These are phyloP conservation scores for Xestobium rufovillosum DNA, from an alignment of 2,888 invertebrate species.

Conservation along the genomic window DNA sequence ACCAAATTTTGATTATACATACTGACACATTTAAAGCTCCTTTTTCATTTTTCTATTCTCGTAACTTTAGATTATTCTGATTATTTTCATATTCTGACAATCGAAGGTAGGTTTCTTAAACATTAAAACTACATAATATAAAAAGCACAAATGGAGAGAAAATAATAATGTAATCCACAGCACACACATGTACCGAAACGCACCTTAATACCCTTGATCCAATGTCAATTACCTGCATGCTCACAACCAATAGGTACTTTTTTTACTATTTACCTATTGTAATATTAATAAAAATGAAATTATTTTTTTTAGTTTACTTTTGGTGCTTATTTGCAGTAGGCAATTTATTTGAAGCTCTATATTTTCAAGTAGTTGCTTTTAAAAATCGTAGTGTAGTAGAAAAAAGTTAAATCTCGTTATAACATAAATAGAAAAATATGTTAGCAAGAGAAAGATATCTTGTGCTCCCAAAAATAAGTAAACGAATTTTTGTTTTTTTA, in stretches of 20 bases:
- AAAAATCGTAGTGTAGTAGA: slow-evolving; percentile 8
- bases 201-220: slow-evolving; percentile 18
- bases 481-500: slow-evolving; percentile 34
- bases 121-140: too few species aligned
- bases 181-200: too few species aligned
- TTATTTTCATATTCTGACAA: too few species aligned
- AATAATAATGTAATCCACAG: too few species aligned
- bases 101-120: slow-evolving; percentile 7
- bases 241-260: slow-evolving; percentile 14
- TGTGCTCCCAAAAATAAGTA: slow-evolving; percentile 36
- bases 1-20: too few species aligned
- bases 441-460: slow-evolving; percentile 40
- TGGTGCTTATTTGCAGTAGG: too few species aligned
- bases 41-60: too few species aligned
- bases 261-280: slow-evolving; percentile 10
- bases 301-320: slow-evolving; percentile 32
- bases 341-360: too few species aligned
- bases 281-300: background rate
- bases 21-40: too few species aligned
- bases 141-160: too few species aligned
- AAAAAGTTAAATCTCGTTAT: slow-evolving; percentile 61
- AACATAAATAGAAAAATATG: slow-evolving; percentile 41
- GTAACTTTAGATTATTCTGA: too few species aligned
- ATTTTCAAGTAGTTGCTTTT: background rate
- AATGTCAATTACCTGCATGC: slow-evolving; percentile 23